A percentile compares a stretch with the other conserved stretches of the same genome.
Conservation (phyloP, 2,113 vertebrate species). For the Neolamprologus variostigma region DNA sequence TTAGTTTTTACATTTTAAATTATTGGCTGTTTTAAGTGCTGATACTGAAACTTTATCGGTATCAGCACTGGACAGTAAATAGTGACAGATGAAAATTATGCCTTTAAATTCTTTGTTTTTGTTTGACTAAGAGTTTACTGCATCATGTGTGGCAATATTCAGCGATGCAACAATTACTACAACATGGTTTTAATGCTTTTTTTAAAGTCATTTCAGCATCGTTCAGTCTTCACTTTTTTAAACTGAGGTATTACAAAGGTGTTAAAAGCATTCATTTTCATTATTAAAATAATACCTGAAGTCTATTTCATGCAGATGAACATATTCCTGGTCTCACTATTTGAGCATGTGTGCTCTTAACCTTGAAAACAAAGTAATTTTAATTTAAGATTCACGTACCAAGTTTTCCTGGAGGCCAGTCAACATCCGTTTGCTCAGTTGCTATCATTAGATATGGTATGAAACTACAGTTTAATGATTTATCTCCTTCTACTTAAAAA, state of each 20-base stretch:
- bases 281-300: neutral
- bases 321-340: neutral
- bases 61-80: neutral
- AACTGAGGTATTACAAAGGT: neutral
- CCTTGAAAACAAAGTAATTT: neutral
- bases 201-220: rapidly evolving
- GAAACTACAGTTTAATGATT: neutral
- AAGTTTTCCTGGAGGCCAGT: neutral
- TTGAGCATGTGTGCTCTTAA: neutral
- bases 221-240: neutral
- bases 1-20: neutral
- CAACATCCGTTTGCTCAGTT: neutral
- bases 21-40: neutral
- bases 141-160: neutral
- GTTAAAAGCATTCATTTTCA: neutral
- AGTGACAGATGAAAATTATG: neutral
- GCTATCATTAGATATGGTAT: neutral
- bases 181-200: neutral
- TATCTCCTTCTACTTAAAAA: neutral
- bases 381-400: rapidly evolving
- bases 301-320: neutral
- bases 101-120: neutral
- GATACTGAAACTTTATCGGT: rapidly evolving
- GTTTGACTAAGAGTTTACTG: neutral
- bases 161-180: neutral